Evolutionary conservation across 2,113 vertebrate species (phyloP).

Genomic region (Caretta caretta): DNA sequence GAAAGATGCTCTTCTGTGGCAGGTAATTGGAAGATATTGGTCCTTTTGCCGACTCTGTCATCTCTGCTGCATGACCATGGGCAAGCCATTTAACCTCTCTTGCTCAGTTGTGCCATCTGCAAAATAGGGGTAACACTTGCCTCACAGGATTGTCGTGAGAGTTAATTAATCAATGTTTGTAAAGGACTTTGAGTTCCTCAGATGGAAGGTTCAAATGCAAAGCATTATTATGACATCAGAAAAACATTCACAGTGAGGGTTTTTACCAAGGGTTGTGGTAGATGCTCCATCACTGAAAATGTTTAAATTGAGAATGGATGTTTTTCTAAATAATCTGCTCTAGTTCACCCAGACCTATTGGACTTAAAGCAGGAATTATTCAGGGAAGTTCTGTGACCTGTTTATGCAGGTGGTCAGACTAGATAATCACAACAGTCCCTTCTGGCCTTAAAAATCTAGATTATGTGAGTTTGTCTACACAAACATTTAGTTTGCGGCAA

Average conservation of each 20-base stretch:
- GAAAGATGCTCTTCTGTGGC: too few relatives aligned
- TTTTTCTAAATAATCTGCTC: not conserved
- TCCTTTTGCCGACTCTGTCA: not conserved
- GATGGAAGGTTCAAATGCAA: not conserved
- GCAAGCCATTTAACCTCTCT: not conserved
- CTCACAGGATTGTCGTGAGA: not conserved
- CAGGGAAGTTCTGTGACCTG: not conserved
- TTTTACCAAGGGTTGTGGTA: not conserved
- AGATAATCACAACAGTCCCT: not conserved
- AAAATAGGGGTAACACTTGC: not conserved
- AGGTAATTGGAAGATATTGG: not conserved
- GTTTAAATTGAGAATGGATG: not conserved
- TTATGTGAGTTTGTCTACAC: not conserved
- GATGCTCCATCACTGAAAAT: not conserved
- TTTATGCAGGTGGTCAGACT: not conserved
- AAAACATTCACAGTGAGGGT: not conserved
- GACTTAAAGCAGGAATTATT: slow-evolving; percentile 4
- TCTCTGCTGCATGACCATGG: not conserved
- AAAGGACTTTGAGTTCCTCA: not conserved
- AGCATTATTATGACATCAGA: not conserved
- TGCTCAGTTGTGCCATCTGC: not conserved
- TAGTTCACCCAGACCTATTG: not conserved
- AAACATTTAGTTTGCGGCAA: not conserved
- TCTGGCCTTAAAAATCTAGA: slow-evolving; percentile 12
- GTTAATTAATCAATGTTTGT: slow-evolving; percentile 3